phyloP scores from a whole-genome alignment of 2,888 invertebrate genomes.

The Leptothorax acervorum region DNA sequence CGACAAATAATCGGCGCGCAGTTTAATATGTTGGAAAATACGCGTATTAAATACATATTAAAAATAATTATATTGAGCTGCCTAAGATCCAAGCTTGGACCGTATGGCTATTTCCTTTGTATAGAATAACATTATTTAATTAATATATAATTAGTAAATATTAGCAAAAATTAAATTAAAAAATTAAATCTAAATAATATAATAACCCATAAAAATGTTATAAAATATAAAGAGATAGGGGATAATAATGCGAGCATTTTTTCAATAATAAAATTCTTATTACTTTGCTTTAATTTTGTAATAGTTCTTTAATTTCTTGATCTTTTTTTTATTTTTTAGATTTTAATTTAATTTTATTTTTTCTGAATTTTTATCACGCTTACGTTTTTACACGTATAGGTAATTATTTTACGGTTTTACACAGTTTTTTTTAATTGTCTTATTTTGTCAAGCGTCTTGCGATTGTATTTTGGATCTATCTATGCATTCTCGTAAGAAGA shows the following conservation, averaged over 20 bases:
- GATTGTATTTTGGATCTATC: neutral
- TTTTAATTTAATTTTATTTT: neutral
- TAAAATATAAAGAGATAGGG: neutral
- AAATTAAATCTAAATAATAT: neutral
- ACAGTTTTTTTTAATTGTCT: neutral
- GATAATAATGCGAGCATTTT: neutral
- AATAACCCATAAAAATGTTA: neutral
- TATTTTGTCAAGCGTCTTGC: slow-evolving; percentile 3
- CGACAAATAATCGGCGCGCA: no score
- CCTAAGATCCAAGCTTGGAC: no score
- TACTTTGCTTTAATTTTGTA: neutral
- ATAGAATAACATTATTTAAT: neutral
- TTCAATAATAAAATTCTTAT: neutral
- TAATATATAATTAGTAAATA: neutral
- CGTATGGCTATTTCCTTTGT: no score
- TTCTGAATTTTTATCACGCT: neutral
- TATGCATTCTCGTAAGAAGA: slow-evolving; percentile 70
- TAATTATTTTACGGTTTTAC: neutral
- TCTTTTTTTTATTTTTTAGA: neutral
- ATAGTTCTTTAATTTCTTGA: neutral
- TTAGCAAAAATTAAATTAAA: neutral
- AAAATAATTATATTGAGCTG: no score
- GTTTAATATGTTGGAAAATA: no score
- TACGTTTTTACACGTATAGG: neutral
- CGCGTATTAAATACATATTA: no score